phyloP scores from a whole-genome alignment of 2,888 invertebrate species.

The Chironomus tentans region DNA sequence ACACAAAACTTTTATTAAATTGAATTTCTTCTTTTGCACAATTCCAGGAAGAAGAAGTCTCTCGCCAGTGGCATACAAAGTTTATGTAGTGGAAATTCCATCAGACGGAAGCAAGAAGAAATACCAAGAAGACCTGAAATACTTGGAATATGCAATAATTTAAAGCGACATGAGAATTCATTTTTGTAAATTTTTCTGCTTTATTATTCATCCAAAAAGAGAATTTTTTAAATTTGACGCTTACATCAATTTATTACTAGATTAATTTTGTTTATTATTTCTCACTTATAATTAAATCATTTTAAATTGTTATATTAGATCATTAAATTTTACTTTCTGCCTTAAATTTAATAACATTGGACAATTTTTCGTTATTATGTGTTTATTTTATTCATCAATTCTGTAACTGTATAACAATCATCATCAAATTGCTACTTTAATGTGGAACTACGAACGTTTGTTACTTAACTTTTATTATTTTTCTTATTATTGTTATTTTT shows the following conservation, averaged over 20 bases:
- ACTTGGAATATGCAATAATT: background rate
- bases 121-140: background rate
- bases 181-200: background rate
- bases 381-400: background rate
- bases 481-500: background rate
- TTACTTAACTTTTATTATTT: background rate
- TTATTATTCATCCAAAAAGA: background rate
- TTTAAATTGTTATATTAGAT: too few species aligned
- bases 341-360: background rate
- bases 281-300: background rate
- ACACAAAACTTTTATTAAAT: too few species aligned
- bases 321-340: background rate
- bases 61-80: background rate
- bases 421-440: background rate
- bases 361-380: background rate
- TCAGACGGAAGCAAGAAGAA: background rate
- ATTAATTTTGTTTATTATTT: background rate
- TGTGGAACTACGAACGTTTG: background rate
- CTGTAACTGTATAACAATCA: background rate
- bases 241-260: background rate
- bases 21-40: too few species aligned
- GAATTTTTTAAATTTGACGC: background rate
- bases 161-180: background rate
- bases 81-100: background rate
- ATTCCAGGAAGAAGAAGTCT: background rate